Evolutionary conservation across 2,113 vertebrate species (phyloP).

Genomic region (Gymnocephalus cernua): DNA sequence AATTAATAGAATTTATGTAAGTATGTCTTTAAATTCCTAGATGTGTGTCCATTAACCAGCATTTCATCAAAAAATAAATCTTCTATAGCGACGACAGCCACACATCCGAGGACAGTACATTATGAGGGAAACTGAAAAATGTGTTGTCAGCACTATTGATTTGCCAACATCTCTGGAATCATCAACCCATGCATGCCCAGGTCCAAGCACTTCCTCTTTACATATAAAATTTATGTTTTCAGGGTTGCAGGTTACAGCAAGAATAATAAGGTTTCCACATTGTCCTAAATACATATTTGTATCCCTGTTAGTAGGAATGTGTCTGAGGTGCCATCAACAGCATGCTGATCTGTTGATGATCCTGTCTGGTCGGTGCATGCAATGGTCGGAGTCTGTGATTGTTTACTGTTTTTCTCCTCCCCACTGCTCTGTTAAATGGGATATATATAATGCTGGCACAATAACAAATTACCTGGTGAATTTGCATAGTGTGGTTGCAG

Average conservation of each 20-base stretch:
- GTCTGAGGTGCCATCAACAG: neutral
- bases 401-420: constrained; percentile 38
- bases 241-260: neutral
- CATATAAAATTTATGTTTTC: neutral
- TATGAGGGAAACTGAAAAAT: constrained; percentile 83
- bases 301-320: constrained; percentile 33
- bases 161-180: constrained; percentile 78
- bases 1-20: neutral
- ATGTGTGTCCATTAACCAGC: constrained; percentile 1
- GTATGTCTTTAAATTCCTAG: neutral
- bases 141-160: constrained; percentile 85
- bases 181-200: constrained; percentile 81
- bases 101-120: constrained; percentile 65
- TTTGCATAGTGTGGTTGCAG: constrained; percentile 45
- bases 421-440: constrained; percentile 54
- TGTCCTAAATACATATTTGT: constrained; percentile 11
- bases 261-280: neutral
- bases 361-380: constrained; percentile 24
- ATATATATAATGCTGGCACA: constrained; percentile 45
- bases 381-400: neutral
- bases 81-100: neutral
- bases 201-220: constrained; percentile 68
- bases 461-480: constrained; percentile 53
- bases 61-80: constrained; percentile 26
- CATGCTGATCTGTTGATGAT: constrained; percentile 54